These are phyloP conservation scores for Anaspis maculata DNA, from an alignment of 2,888 invertebrate genomes.

Conservation along the genomic window DNA sequence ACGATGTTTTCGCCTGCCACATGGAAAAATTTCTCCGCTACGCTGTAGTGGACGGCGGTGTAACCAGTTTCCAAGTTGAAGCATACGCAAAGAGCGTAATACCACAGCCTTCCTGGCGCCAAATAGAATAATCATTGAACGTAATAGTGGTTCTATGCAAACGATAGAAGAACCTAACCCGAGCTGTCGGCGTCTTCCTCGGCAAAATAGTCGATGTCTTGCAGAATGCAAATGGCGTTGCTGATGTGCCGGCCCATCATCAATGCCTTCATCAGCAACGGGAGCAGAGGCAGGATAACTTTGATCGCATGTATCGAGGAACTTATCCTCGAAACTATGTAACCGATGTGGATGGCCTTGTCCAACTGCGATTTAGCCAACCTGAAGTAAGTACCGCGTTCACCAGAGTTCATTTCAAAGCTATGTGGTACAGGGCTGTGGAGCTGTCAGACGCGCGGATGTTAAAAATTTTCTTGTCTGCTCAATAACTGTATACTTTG, in stretches of 20 bases:
- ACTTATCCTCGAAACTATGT: conserved; percentile 35
- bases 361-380: conserved; percentile 34
- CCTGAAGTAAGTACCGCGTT: too few species aligned
- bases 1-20: conserved; percentile 46
- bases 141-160: too few species aligned
- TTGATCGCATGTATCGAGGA: conserved; percentile 31
- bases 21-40: conserved; percentile 48
- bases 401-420: too few species aligned
- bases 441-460: too few species aligned
- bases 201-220: conserved; percentile 35
- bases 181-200: conserved; percentile 29
- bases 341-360: conserved; percentile 39
- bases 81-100: conserved; percentile 49
- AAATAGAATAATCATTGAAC: too few species aligned
- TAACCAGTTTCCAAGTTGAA: conserved; percentile 54
- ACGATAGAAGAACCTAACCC: too few species aligned
- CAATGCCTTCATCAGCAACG: conserved; percentile 36
- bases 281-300: conserved; percentile 34
- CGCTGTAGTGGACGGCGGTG: conserved; percentile 44
- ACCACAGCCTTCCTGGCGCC: conserved; percentile 56
- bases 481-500: too few species aligned
- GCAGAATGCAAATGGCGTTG: conserved; percentile 40
- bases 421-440: too few species aligned
- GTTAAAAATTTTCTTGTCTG: too few species aligned
- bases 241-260: conserved; percentile 35